Percentiles rank a stretch among this genome's conserved stretches.
phyloP scores from a whole-genome alignment of 2,888 invertebrate species.

The Elegia similella region DNA sequence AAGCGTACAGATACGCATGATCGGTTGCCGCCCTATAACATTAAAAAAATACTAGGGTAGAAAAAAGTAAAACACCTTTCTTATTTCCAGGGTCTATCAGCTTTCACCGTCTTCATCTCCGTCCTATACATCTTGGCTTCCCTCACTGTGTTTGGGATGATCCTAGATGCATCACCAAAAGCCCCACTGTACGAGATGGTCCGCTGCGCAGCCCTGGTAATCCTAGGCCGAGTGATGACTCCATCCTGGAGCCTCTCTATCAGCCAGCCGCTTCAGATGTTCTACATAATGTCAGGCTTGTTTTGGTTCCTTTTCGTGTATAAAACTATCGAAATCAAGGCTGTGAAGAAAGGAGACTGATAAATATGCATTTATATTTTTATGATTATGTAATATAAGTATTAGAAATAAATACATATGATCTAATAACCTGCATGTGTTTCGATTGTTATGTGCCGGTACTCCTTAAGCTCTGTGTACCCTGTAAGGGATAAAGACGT shows the following conservation, averaged over 20 bases:
- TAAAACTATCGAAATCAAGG: conserved; percentile 68
- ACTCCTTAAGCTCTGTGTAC: no score
- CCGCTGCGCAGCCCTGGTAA: conserved; percentile 78
- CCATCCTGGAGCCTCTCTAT: conserved; percentile 38
- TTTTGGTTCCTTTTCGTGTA: conserved; percentile 79
- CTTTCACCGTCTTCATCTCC: conserved; percentile 68
- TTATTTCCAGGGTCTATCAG: conserved; percentile 75
- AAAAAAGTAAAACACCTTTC: no score
- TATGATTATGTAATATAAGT: no score
- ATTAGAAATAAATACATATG: no score
- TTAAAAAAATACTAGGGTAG: no score
- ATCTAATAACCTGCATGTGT: no score
- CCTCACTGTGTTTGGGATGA: conserved; percentile 84
- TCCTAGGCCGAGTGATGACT: conserved; percentile 39
- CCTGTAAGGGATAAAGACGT: no score
- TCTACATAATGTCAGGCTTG: conserved; percentile 73
- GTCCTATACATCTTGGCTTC: conserved; percentile 83
- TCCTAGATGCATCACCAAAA: conserved; percentile 83
- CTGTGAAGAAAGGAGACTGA: conserved; percentile 36
- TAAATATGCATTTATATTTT: neutral
- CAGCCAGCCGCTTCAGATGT: conserved; percentile 58
- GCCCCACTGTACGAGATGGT: conserved; percentile 81
- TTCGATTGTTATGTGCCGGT: no score
- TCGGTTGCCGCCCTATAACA: no score
- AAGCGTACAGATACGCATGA: no score